phyloP scores from a whole-genome alignment of 2,888 invertebrate species.

The Campoplex capitator region DNA sequence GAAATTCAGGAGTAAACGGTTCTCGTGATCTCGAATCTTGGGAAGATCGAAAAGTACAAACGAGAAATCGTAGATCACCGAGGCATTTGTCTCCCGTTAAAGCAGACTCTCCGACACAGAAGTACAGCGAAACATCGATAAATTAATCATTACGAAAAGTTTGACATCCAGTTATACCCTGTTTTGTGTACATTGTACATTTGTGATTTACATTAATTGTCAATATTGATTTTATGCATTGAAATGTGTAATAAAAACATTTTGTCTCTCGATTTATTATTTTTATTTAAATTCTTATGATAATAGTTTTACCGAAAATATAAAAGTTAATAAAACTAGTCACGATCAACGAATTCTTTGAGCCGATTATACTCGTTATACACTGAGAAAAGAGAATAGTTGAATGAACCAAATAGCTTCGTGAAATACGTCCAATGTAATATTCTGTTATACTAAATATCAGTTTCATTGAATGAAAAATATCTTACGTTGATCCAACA shows the following conservation, averaged over 20 bases:
- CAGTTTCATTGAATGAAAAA: no score
- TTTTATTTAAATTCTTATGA: background rate
- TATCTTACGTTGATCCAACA: no score
- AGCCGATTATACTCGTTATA: no score
- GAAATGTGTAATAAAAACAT: constrained; percentile 15
- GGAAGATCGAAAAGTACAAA: constrained; percentile 42
- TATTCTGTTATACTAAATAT: no score
- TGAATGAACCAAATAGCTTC: no score
- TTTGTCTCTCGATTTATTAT: background rate
- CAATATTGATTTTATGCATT: constrained; percentile 14
- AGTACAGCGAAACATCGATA: constrained; percentile 71
- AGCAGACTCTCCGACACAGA: constrained; percentile 61
- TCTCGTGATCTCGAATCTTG: constrained; percentile 58
- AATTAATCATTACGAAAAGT: constrained; percentile 47
- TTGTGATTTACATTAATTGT: constrained; percentile 21
- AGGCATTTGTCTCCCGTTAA: constrained; percentile 51
- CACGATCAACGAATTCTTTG: no score
- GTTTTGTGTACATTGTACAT: constrained; percentile 34
- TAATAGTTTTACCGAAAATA: background rate
- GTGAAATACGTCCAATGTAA: no score
- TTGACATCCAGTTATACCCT: background rate
- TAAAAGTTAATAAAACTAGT: background rate
- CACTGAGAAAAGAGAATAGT: no score
- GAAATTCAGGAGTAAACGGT: background rate
- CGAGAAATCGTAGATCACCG: constrained; percentile 49